Evolutionary conservation across 1,140 invertebrate species (phyloP).

Genomic region (Chironomus striatipennis): DNA sequence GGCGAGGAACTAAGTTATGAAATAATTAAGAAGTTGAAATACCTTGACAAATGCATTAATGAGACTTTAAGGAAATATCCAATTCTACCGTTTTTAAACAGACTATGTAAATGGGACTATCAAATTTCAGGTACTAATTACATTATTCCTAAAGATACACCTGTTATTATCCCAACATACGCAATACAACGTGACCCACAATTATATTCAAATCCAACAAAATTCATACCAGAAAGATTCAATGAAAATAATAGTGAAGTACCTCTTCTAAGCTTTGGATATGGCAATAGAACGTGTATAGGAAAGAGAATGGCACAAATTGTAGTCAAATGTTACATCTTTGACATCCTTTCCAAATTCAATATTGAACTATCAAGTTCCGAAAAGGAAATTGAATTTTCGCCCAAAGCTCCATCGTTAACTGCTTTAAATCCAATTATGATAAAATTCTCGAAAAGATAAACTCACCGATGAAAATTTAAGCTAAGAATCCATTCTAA

Average conservation of each 20-base stretch:
- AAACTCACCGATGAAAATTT: background rate
- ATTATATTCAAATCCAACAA: constrained; percentile 54
- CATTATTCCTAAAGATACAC: constrained; percentile 41
- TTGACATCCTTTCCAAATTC: background rate
- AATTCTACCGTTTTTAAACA: constrained; percentile 30
- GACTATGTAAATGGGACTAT: constrained; percentile 37
- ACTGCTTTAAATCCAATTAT: background rate
- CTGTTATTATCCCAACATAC: constrained; percentile 38
- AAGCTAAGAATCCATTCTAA: background rate
- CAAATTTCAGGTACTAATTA: constrained; percentile 37
- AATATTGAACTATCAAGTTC: background rate
- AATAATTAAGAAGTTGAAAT: constrained; percentile 35
- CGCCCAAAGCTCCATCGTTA: background rate
- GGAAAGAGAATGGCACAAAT: background rate
- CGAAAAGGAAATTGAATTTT: background rate
- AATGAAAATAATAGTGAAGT: background rate
- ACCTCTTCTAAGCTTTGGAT: constrained; percentile 51
- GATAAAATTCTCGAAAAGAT: background rate
- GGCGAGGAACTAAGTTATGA: background rate
- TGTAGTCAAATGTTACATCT: background rate
- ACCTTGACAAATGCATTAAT: constrained; percentile 38
- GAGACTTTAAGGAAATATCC: constrained; percentile 45
- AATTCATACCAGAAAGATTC: constrained; percentile 56
- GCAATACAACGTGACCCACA: constrained; percentile 44
- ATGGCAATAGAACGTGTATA: constrained; percentile 55